phyloP scores from a whole-genome alignment of 53 echinoderm and acorn worm genomes.

The Mesocentrotus franciscanus region DNA sequence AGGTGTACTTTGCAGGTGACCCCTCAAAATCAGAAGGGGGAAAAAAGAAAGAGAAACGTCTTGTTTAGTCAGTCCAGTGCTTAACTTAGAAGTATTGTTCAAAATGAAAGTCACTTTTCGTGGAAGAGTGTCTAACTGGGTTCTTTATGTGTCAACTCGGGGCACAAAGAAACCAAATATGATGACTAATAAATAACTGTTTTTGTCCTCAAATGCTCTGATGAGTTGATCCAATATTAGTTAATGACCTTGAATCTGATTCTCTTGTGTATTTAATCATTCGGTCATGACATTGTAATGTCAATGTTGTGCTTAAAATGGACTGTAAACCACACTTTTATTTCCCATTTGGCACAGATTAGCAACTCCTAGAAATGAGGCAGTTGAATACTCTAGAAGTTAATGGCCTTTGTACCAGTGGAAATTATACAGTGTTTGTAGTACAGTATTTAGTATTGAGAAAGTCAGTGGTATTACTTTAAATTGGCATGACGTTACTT shows the following conservation, averaged over 20 bases:
- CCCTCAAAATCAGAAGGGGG: too few relatives aligned
- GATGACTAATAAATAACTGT: constrained; percentile 56
- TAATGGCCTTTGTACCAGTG: constrained; percentile 34
- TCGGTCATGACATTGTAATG: not conserved
- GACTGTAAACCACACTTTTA: constrained; percentile 15
- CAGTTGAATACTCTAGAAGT: constrained; percentile 40
- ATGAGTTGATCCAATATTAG: constrained; percentile 26
- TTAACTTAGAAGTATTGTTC: constrained; percentile 47
- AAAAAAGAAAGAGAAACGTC: not conserved
- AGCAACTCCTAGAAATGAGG: not conserved
- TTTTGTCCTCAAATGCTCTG: constrained; percentile 27
- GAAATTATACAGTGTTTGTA: not conserved
- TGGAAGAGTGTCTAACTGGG: constrained; percentile 23
- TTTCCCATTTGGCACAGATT: not conserved
- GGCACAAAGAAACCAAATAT: constrained; percentile 1
- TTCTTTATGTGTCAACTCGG: not conserved
- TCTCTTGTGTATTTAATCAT: constrained; percentile 12
- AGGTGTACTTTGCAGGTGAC: not conserved
- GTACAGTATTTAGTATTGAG: not conserved
- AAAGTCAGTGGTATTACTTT: too few relatives aligned
- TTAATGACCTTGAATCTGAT: constrained; percentile 43
- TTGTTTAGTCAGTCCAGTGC: constrained; percentile 7
- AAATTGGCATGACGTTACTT: too few relatives aligned
- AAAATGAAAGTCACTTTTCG: constrained; percentile 55
- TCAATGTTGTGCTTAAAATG: not conserved